A percentile compares a stretch with the other conserved stretches of the same genome.
These are phyloP conservation scores for Microctenopoma stevenorrisi DNA, from an alignment of 2,797 vertebrate genomes.

Conservation along the genomic window DNA sequence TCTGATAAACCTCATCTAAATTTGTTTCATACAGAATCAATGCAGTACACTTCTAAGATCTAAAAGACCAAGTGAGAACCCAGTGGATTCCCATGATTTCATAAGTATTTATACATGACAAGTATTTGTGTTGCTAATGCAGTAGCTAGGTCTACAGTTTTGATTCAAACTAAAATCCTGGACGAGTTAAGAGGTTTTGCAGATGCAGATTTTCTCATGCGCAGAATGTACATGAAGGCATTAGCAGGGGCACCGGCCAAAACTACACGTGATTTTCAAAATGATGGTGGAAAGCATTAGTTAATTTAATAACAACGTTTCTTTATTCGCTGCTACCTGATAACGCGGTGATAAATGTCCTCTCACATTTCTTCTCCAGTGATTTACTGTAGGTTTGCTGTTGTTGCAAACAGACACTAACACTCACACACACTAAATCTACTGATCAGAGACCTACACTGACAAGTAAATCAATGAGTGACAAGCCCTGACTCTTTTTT, in stretches of 20 bases:
- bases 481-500: slow-evolving; percentile 39
- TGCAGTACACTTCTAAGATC: background rate
- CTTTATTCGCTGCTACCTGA: slow-evolving; percentile 42
- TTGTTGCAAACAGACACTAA: slow-evolving; percentile 10
- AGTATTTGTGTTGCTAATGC: background rate
- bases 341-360: slow-evolving; percentile 32
- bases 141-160: background rate
- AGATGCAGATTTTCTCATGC: slow-evolving; percentile 17
- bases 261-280: slow-evolving; percentile 14
- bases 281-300: slow-evolving; percentile 33
- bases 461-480: slow-evolving; percentile 59
- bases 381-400: slow-evolving; percentile 46
- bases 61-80: background rate
- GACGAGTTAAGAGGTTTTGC: background rate
- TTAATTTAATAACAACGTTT: slow-evolving; percentile 52
- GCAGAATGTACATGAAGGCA: slow-evolving; percentile 13
- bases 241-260: background rate
- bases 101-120: no score
- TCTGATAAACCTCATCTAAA: background rate
- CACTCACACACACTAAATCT: slow-evolving; percentile 14
- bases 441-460: slow-evolving; percentile 39
- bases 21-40: background rate
- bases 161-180: slow-evolving; percentile 1
- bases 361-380: slow-evolving; percentile 39
- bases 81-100: background rate